A percentile compares a stretch with the other conserved stretches of the same genome.
These are phyloP conservation scores for Tuberolachnus salignus DNA, from an alignment of 2,888 invertebrate species.

Conservation along the genomic window DNA sequence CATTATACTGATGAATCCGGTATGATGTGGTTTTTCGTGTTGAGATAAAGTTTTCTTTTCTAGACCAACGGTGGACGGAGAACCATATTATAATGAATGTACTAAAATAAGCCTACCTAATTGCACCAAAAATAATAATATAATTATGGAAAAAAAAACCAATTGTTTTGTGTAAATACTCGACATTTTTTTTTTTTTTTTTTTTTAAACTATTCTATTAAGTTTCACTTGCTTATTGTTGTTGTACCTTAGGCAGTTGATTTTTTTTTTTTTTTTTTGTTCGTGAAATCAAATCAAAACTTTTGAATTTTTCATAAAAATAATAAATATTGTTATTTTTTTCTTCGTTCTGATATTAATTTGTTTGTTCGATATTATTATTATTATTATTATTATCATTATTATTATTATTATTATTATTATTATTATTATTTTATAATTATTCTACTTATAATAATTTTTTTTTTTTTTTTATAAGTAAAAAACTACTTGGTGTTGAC, in stretches of 20 bases:
- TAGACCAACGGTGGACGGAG: background rate
- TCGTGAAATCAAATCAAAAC: conserved; percentile 50
- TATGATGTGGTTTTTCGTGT: conserved; percentile 5
- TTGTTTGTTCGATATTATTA: conserved; percentile 51
- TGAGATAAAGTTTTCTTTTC: background rate
- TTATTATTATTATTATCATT: conserved; percentile 32
- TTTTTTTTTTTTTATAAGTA: conserved; percentile 48
- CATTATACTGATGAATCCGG: background rate
- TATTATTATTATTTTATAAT: conserved; percentile 39
- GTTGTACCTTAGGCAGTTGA: conserved; percentile 56
- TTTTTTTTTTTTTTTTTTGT: conserved; percentile 42
- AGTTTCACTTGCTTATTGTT: conserved; percentile 54
- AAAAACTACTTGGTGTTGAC: conserved; percentile 47
- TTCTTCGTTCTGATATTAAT: conserved; percentile 45
- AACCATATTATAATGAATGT: conserved; percentile 37
- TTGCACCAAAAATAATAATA: conserved; percentile 49
- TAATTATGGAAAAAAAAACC: conserved; percentile 34
- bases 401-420: conserved; percentile 27
- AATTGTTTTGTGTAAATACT: conserved; percentile 54
- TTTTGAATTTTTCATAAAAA: conserved; percentile 28
- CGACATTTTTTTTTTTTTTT: conserved; percentile 37
- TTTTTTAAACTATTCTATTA: conserved; percentile 53
- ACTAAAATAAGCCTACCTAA: conserved; percentile 52
- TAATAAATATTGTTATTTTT: conserved; percentile 51
- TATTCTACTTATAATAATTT: conserved; percentile 30